Conservation (phyloP, 2,113 vertebrate genomes). For the Amblyornis subalaris region DNA sequence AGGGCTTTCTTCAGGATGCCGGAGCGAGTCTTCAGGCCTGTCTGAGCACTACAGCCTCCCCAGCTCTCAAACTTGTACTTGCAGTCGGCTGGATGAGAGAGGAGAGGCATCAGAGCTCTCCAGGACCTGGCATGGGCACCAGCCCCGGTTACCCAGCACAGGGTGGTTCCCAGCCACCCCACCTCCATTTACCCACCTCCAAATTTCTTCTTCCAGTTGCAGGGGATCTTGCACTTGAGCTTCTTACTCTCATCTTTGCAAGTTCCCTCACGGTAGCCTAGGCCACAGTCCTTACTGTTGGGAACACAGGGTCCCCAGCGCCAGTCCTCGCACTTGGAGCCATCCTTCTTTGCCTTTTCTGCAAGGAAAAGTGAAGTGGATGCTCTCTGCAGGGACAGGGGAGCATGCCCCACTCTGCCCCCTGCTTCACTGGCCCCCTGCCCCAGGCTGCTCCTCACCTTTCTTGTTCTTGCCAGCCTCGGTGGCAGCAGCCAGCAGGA, state of each 20-base stretch:
- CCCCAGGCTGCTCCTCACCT: constrained; percentile 24
- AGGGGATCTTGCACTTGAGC: constrained; percentile 88
- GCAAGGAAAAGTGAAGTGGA: neutral
- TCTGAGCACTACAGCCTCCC: constrained; percentile 82
- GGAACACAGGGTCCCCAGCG: constrained; percentile 84
- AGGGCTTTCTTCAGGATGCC: constrained; percentile 89
- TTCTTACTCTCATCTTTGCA: constrained; percentile 82
- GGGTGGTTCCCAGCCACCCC: neutral
- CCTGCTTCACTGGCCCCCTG: rapidly evolving
- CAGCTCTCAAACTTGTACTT: constrained; percentile 94
- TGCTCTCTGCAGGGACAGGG: neutral
- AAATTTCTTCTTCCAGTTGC: constrained; percentile 98
- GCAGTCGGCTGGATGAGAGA: constrained; percentile 81
- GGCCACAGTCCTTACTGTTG: constrained; percentile 85
- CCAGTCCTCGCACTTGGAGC: constrained; percentile 81
- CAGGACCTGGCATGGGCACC: rapidly evolving
- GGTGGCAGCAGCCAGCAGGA: constrained; percentile 68
- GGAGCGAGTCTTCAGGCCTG: constrained; percentile 82
- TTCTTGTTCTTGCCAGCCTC: constrained; percentile 83
- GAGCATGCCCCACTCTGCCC: rapidly evolving
- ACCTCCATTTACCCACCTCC: constrained; percentile 72
- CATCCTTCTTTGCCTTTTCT: constrained; percentile 78
- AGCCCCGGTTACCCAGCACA: rapidly evolving
- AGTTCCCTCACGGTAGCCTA: constrained; percentile 82
- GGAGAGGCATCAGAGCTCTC: neutral